Evolutionary conservation across 2,888 invertebrate genomes (phyloP).

Genomic region (Drosophila testacea): DNA sequence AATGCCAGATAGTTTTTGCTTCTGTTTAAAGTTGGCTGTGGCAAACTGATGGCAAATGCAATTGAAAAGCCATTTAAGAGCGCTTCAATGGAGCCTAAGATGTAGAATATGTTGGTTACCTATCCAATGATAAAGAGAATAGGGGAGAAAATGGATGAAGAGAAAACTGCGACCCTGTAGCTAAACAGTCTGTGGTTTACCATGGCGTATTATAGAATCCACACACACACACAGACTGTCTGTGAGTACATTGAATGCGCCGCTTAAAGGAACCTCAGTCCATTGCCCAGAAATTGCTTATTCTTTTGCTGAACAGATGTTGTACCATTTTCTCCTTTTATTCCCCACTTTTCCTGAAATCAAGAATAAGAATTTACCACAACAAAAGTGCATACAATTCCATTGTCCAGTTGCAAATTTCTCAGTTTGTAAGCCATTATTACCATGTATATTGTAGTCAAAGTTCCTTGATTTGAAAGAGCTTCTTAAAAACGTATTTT

Average conservation of each 20-base stretch:
- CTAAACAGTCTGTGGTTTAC: constrained; percentile 14
- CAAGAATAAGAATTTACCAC: constrained; percentile 16
- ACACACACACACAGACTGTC: not conserved
- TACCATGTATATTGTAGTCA: constrained; percentile 7
- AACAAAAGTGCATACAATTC: constrained; percentile 32
- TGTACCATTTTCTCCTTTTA: not conserved
- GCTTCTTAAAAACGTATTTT: not conserved
- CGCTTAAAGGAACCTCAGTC: constrained; percentile 10
- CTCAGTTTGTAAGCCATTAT: constrained; percentile 11
- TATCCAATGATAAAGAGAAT: not conserved
- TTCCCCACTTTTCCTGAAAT: not conserved
- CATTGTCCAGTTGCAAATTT: constrained; percentile 26
- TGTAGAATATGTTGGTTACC: constrained; percentile 11
- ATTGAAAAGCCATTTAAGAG: constrained; percentile 72
- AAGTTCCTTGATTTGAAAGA: not conserved
- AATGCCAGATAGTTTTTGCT: constrained; percentile 40
- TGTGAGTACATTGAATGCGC: constrained; percentile 11
- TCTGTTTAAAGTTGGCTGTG: constrained; percentile 42
- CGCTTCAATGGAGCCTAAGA: constrained; percentile 43
- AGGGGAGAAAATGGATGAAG: not conserved
- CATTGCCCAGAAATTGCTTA: constrained; percentile 27
- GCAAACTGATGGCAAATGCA: constrained; percentile 52
- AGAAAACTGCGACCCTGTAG: constrained; percentile 10
- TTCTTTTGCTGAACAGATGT: constrained; percentile 5
- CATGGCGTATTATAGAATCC: constrained; percentile 9